phyloP scores from a whole-genome alignment of 2,113 vertebrate species.

The Mastomys coucha region DNA sequence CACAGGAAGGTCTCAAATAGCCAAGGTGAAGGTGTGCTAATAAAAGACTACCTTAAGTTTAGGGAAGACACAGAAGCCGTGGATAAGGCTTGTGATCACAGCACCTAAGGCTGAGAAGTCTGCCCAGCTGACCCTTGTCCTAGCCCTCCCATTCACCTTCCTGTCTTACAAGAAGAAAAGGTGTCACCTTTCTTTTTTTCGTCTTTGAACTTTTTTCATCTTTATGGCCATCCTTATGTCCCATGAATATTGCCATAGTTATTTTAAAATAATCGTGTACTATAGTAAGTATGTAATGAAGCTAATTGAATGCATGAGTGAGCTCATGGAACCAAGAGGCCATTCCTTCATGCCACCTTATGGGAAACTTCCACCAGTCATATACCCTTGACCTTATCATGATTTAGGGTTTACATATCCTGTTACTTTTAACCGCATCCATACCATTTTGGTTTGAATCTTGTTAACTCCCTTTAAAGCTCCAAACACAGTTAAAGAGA shows the following conservation, averaged over 20 bases:
- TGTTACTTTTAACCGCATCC: neutral
- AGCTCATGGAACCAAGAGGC: neutral
- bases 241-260: neutral
- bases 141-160: neutral
- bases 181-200: neutral
- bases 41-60: neutral
- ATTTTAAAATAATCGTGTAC: neutral
- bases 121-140: neutral
- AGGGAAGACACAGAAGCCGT: neutral
- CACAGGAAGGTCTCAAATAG: neutral
- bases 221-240: neutral
- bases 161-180: neutral
- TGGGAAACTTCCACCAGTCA: neutral
- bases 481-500: slow-evolving; percentile 19
- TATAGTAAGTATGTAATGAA: neutral
- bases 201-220: no score
- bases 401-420: neutral
- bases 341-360: neutral
- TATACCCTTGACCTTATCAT: neutral
- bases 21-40: neutral
- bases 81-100: neutral
- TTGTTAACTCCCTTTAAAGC: neutral
- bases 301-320: neutral
- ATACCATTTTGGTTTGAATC: slow-evolving; percentile 6
- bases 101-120: neutral